Base-by-base conservation (phyloP, 2,797 vertebrate species). In the Microctenopoma stevenorrisi region DNA sequence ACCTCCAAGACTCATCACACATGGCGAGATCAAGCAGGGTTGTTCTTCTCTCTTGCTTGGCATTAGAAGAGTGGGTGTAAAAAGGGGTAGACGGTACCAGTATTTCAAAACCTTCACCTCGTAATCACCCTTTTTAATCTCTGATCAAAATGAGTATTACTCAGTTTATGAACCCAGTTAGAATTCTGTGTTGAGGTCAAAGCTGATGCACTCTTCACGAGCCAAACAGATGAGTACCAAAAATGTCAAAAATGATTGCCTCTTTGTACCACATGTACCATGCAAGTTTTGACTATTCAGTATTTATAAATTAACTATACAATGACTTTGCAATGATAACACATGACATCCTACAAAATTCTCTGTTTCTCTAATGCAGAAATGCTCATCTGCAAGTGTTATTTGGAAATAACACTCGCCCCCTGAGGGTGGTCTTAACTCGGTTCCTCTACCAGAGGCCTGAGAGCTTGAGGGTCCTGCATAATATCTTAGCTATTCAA, bases 1-100 rank as follows among this genome's bases (percentile, higher is more conserved):
- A 95, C 93, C 94, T 92, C 88, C 47, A 91, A 82, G 92, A 93
- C 91, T 93, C 88, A 93, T 93, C 76, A 92, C 91, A 89, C 88
- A 88, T 87, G 88, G 83, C 81, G 82, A 87, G 88, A 93, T 93
- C 91, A 90, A 87, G 86, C 82, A 12, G 68, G 77, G 84, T 74
- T 89, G 86, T 87, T 91, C 86, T 70, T 63, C 83, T 74, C 76
- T 82, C 79, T 89, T 85, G 78, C 85, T 89, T 68, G 44, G 81
- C 86, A 86, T 90, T 88, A 85, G 80, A 91, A 78, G 79, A 72
- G 83, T 52, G 64, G 66, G 79, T 88, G 89, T 87, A 82, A 90
- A 90, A 82, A 85, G 82, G 75, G 64, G 26, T 67, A 72, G 68
- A 71, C 78, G 74, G 79, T 51, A 33, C 72, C 78, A 84, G 88